Evolutionary conservation across 2,888 invertebrate genomes (phyloP), one percentile per base, ranked within the genome.

Genomic region (Drosophila eohydei): DNA sequence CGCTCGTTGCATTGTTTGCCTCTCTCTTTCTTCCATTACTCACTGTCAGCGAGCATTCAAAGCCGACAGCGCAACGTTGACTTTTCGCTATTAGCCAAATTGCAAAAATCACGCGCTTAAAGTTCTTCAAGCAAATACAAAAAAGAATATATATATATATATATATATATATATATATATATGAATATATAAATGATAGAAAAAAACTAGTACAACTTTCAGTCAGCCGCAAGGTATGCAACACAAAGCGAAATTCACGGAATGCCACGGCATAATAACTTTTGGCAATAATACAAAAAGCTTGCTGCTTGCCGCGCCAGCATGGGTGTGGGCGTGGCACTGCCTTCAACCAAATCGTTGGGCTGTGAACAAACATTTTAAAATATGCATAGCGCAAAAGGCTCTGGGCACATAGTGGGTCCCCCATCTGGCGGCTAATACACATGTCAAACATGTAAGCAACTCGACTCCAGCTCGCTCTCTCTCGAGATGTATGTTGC

Each of bases 261-360:
- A 81, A 81, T 73, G 69, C 78, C 75, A 66, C 62, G 64, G 84
- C 70, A 81, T 80, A 80, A 84, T 85, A 84, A 84, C 85, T 88
- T 84, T 88, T 84, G 82, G 83, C 83, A 84, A 84, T 84, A 84
- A 84, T 77, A 84, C 83, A 88, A 82, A 77, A 87, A 80, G 84
- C 77, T 57, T 63, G 66, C 55, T 63, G 48, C 64, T 54, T 69
- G 67, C 64, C 62, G 40, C 67, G 43, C 59, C 56, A 59, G 55
- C 57, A 72, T 66, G 71, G 68, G 60, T 12, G 48, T 32, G 21
- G 51, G 67, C 44, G 61, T 76, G 67, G 57, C 50, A 14, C 36
- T 61, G 60, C 43, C 55, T 55, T 58, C 51, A 61, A 54, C 54
- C 69, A 72, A 80, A 70, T 83, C 73, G 76, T 54, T 80, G 80